Evolutionary conservation across 2,113 vertebrate genomes (phyloP).

Genomic region (Recurvirostra avosetta): DNA sequence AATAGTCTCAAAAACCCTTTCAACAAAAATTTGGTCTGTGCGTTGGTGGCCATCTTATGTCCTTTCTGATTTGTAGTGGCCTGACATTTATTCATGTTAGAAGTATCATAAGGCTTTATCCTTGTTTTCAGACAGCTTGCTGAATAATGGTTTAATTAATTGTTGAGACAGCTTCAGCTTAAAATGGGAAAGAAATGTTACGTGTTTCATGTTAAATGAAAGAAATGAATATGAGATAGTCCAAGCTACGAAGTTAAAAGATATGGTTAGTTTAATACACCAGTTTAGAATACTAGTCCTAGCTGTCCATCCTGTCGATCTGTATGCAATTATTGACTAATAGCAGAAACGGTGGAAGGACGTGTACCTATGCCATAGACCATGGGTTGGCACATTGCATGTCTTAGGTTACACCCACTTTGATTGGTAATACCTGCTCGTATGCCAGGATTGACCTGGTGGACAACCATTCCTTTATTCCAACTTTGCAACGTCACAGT

Average conservation of each 20-base stretch:
- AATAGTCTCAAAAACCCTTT: neutral
- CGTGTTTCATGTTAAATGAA: neutral
- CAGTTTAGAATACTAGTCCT: neutral
- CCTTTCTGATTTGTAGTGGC: neutral
- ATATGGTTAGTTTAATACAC: neutral
- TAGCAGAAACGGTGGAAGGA: neutral
- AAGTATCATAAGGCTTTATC: neutral
- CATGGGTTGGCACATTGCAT: neutral
- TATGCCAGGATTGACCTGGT: neutral
- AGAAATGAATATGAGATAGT: neutral
- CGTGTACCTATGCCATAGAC: neutral
- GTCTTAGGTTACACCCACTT: neutral
- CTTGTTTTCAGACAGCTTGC: neutral
- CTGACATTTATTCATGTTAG: neutral
- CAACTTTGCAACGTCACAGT: accelerated
- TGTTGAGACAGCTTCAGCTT: neutral
- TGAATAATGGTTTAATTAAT: neutral
- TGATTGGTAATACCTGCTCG: neutral
- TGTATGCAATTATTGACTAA: neutral
- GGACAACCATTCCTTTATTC: neutral
- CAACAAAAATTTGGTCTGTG: neutral
- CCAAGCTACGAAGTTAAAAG: neutral
- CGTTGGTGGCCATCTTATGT: neutral
- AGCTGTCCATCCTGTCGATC: neutral
- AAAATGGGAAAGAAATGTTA: neutral